phyloP scores from a whole-genome alignment of 2,888 invertebrate species.

The Lasioglossum malachurum region DNA sequence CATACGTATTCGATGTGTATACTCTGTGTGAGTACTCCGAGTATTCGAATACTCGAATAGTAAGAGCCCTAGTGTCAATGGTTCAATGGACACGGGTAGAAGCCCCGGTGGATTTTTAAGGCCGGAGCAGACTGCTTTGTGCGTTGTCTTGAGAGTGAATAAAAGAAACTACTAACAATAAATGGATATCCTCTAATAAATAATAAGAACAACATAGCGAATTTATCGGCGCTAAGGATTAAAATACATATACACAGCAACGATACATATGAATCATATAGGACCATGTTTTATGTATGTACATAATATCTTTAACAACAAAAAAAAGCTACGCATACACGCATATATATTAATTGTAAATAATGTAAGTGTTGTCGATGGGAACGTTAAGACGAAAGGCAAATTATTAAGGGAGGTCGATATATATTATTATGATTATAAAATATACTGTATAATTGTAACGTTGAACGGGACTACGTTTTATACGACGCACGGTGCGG shows the following conservation, averaged over 20 bases:
- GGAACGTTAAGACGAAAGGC: slow-evolving; percentile 31
- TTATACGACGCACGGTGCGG: slow-evolving; percentile 75
- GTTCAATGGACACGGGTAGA: neutral
- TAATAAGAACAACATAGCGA: slow-evolving; percentile 45
- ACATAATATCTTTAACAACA: slow-evolving; percentile 74
- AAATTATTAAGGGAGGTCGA: slow-evolving; percentile 52
- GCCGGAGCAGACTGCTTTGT: slow-evolving; percentile 41
- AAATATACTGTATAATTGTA: slow-evolving; percentile 24
- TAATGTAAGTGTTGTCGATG: slow-evolving; percentile 62
- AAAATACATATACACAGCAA: slow-evolving; percentile 76
- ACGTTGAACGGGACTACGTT: slow-evolving; percentile 74
- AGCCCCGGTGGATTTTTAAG: slow-evolving; percentile 60
- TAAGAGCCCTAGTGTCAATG: slow-evolving; percentile 16
- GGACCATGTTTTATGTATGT: slow-evolving; percentile 81
- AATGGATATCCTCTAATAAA: slow-evolving; percentile 43
- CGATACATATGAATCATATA: slow-evolving; percentile 82
- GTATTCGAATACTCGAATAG: neutral
- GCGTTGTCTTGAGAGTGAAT: slow-evolving; percentile 17
- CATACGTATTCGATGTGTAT: neutral
- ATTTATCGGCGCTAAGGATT: slow-evolving; percentile 56
- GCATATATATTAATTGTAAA: slow-evolving; percentile 64
- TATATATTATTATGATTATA: slow-evolving; percentile 34
- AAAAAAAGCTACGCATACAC: slow-evolving; percentile 42
- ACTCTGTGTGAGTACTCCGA: neutral
- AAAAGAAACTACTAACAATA: slow-evolving; percentile 19